Conservation (phyloP, 2,888 invertebrate species). For the Acholoe squamosa region DNA sequence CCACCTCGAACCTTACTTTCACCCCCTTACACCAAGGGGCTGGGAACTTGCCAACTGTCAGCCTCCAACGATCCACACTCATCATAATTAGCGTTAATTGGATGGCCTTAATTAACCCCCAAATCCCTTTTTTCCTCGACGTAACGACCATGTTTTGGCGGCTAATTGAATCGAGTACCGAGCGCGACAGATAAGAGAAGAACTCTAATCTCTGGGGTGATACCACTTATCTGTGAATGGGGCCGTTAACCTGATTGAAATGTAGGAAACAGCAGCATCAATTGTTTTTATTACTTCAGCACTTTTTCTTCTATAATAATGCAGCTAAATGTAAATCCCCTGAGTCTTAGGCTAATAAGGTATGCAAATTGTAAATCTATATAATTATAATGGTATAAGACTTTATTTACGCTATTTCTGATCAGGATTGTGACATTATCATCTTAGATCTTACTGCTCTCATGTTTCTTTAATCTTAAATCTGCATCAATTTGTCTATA, state of each 20-base stretch:
- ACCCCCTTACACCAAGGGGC: background rate
- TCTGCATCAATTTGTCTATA: too few relatives aligned
- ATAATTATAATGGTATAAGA: too few relatives aligned
- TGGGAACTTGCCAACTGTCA: constrained; percentile 35
- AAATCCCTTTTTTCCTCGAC: constrained; percentile 20
- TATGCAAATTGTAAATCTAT: too few relatives aligned
- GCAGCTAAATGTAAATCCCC: too few relatives aligned
- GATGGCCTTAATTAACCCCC: constrained; percentile 39
- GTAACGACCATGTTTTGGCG: constrained; percentile 22
- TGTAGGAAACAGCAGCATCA: background rate
- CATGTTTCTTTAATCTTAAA: too few relatives aligned
- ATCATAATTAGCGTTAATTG: constrained; percentile 50
- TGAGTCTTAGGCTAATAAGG: too few relatives aligned
- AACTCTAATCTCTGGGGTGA: background rate
- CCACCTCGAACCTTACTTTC: background rate
- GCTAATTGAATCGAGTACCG: background rate
- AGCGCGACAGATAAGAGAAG: background rate
- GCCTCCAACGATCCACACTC: constrained; percentile 33
- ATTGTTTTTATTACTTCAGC: too few relatives aligned
- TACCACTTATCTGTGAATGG: background rate
- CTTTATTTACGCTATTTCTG: too few relatives aligned
- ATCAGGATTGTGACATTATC: too few relatives aligned
- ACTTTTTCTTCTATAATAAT: too few relatives aligned
- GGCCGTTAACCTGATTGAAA: background rate
- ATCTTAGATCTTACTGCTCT: too few relatives aligned